A percentile compares a stretch with the other conserved stretches of the same genome.
Conservation (phyloP, 2,113 vertebrate genomes). For the Cyanistes caeruleus region DNA sequence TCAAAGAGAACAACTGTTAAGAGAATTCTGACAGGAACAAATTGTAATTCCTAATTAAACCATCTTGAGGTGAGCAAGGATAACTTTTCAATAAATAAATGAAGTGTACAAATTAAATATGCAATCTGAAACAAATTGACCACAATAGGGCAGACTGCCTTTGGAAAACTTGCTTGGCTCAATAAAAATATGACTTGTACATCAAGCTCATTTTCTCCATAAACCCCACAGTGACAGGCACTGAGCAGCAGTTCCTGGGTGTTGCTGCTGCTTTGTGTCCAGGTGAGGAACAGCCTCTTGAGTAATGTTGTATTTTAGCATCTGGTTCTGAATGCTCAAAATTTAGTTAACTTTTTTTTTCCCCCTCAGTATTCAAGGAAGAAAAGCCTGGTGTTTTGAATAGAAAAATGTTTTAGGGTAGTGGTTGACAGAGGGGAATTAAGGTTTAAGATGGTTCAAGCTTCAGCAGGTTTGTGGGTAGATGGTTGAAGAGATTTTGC, state of each 20-base stretch:
- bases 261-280: not conserved
- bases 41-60: not conserved
- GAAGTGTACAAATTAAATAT: not conserved
- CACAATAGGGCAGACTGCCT: not conserved
- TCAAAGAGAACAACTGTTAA: not conserved
- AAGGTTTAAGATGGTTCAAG: not conserved
- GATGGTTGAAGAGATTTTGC: not conserved
- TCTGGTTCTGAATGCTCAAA: not conserved
- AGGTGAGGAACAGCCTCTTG: rapidly evolving
- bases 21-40: not conserved
- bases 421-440: not conserved
- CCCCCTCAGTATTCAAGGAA: not conserved
- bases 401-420: not conserved
- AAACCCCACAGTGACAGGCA: not conserved
- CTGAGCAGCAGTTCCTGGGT: too few species aligned
- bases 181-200: constrained; percentile 14
- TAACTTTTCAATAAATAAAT: not conserved
- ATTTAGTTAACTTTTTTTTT: rapidly evolving
- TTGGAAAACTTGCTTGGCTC: not conserved
- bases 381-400: not conserved
- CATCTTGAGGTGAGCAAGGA: not conserved
- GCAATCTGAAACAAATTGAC: not conserved
- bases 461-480: not conserved
- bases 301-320: rapidly evolving
- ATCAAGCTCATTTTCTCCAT: not conserved